Base-by-base conservation (phyloP, 2,888 invertebrate genomes). In the Acrobasis consociella region DNA sequence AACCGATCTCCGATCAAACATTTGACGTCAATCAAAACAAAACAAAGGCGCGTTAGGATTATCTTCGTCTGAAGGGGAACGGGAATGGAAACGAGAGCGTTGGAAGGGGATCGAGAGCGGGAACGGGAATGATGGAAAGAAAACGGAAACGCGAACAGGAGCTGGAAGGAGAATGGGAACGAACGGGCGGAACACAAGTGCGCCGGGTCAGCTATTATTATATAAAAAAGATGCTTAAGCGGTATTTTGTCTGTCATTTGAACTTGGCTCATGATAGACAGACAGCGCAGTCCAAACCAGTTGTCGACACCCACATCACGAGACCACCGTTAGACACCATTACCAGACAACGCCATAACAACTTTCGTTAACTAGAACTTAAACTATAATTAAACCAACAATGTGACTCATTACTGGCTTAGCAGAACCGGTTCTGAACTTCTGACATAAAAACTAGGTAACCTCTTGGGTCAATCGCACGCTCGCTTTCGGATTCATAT, bases 361-460 rank as follows among this genome's bases (percentile, higher is more conserved):
- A 80, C 80, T 80, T 80, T 81, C 78, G 69, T 53, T 37, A 66
- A 58, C 64, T 66, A 37, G 68, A 69, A 73, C 71, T 73, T 65
- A 72, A 72, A 67, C 66, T 58, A 3, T 11, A 10, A 42, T 42
- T 42, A 42, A 10, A 42, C 42, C 11, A n/a, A n/a, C 42, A 10
- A 42, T 46, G 46, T 13, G 46, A 13, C 46, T 46, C n/a, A 46
- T 46, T 13, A 46, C 13, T n/a, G 11, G 7, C 46, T 2, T 5
- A 5, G n/a, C 46, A 46, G 13, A n/a, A 46, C 46, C n/a, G n/a
- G n/a, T n/a, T n/a, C n/a, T n/a, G n/a, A 1, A 5, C n/a, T 13
- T n/a, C n/a, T 46, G 10, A 10, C 42, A 13, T 13, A 13, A 46
- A 11, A 46, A 31, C 31, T n/a, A n/a, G n/a, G n/a, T n/a, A n/a